Evolutionary conservation across 1,140 invertebrate species (phyloP).

Genomic region (Caenorhabditis remanei): DNA sequence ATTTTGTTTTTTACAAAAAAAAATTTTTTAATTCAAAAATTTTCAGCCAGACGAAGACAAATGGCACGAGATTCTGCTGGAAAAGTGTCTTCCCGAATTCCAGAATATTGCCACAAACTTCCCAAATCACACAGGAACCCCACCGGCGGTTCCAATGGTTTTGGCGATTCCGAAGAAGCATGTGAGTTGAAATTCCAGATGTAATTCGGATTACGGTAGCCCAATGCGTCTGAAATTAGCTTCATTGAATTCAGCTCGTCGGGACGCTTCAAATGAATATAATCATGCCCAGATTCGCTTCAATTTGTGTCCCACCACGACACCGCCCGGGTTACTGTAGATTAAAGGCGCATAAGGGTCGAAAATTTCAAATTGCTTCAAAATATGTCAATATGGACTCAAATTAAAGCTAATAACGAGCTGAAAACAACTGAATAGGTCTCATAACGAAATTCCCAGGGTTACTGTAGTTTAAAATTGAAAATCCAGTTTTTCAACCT

Average conservation of each 20-base stretch:
- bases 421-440: no score
- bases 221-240: neutral
- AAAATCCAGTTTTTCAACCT: no score
- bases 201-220: neutral
- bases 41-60: constrained; percentile 32
- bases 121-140: constrained; percentile 46
- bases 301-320: neutral
- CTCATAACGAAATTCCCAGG: no score
- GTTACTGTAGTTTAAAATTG: no score
- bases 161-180: constrained; percentile 25
- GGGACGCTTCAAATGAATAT: neutral
- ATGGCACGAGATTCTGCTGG: constrained; percentile 49
- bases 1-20: neutral
- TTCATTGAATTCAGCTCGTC: neutral
- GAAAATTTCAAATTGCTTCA: no score
- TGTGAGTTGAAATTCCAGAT: constrained; percentile 18
- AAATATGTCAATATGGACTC: no score
- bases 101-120: neutral
- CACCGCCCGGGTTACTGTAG: neutral
- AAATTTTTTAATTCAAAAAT: neutral
- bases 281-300: neutral
- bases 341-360: neutral
- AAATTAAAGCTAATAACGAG: no score
- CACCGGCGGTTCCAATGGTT: constrained; percentile 18
- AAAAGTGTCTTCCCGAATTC: constrained; percentile 34